Percentiles rank a stretch among this genome's conserved stretches.
Conservation (phyloP, 1,140 invertebrate genomes). For the Drosophila nasuta region DNA sequence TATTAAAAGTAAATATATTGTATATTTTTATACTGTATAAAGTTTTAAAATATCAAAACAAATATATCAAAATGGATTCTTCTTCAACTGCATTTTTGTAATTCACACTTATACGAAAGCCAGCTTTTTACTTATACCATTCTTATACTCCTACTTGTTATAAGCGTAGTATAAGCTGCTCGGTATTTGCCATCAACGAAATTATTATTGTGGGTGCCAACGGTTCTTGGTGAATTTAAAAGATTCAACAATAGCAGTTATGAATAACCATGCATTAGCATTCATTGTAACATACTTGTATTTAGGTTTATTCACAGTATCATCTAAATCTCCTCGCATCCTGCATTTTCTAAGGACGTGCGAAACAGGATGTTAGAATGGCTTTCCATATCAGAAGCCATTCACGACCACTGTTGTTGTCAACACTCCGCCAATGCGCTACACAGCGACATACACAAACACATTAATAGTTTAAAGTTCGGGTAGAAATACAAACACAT, state of each 20-base stretch:
- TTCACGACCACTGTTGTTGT: constrained; percentile 50
- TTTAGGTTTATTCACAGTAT: constrained; percentile 51
- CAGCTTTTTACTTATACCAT: no score
- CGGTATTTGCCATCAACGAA: constrained; percentile 11
- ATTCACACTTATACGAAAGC: not conserved
- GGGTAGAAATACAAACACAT: not conserved
- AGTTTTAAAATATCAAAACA: no score
- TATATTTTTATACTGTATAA: no score
- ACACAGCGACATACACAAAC: constrained; percentile 15
- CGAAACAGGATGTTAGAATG: constrained; percentile 74
- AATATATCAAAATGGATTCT: no score
- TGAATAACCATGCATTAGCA: constrained; percentile 58
- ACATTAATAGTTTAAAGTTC: constrained; percentile 7
- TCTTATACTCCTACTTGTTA: not conserved
- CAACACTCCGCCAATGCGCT: constrained; percentile 39
- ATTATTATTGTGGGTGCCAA: not conserved
- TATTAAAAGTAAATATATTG: no score
- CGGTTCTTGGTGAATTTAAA: constrained; percentile 41
- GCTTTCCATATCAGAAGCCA: constrained; percentile 68
- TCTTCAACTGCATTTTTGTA: no score
- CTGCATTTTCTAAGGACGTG: constrained; percentile 68
- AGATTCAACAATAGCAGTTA: constrained; percentile 58
- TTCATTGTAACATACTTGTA: constrained; percentile 16
- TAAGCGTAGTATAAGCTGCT: not conserved
- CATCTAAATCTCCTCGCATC: constrained; percentile 64